Evolutionary conservation across 2,797 vertebrate genomes (phyloP).

Genomic region (Hephaestus fuliginosus): DNA sequence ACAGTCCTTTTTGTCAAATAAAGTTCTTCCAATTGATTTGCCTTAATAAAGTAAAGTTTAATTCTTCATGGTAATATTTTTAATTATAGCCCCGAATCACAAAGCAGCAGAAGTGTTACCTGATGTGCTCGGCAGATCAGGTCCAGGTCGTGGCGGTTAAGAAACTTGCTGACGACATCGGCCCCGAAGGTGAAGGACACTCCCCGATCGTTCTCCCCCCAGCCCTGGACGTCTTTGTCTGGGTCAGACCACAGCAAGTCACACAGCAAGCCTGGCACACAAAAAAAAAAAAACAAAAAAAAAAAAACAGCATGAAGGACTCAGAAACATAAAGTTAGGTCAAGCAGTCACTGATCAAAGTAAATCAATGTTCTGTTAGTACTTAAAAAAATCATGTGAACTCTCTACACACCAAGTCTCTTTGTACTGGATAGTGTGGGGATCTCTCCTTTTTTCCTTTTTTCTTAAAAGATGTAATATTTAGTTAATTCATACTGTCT

Average conservation of each 20-base stretch:
- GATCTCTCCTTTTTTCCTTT: too few species aligned
- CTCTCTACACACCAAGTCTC: too few species aligned
- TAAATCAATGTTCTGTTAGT: background rate
- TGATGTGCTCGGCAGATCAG: slow-evolving; percentile 96
- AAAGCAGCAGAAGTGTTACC: slow-evolving; percentile 74
- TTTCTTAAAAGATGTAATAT: too few species aligned
- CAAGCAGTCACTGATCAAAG: background rate
- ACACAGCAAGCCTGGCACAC: slow-evolving; percentile 89
- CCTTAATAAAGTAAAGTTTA: background rate
- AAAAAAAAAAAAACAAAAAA: background rate
- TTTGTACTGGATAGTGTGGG: too few species aligned
- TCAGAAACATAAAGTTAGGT: background rate
- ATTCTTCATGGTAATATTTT: background rate
- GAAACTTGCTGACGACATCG: slow-evolving; percentile 96
- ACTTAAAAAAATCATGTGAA: background rate
- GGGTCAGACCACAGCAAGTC: slow-evolving; percentile 96
- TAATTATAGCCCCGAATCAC: background rate
- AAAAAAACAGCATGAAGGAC: too few species aligned
- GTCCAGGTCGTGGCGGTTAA: slow-evolving; percentile 95
- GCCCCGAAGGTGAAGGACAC: slow-evolving; percentile 96
- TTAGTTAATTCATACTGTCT: too few species aligned
- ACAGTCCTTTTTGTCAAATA: background rate
- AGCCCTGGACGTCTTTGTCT: slow-evolving; percentile 95
- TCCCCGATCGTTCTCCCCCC: slow-evolving; percentile 95
- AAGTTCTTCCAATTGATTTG: background rate